Evolutionary conservation across 2,888 invertebrate genomes (phyloP).

Genomic region (Asteroscopus sphinx): DNA sequence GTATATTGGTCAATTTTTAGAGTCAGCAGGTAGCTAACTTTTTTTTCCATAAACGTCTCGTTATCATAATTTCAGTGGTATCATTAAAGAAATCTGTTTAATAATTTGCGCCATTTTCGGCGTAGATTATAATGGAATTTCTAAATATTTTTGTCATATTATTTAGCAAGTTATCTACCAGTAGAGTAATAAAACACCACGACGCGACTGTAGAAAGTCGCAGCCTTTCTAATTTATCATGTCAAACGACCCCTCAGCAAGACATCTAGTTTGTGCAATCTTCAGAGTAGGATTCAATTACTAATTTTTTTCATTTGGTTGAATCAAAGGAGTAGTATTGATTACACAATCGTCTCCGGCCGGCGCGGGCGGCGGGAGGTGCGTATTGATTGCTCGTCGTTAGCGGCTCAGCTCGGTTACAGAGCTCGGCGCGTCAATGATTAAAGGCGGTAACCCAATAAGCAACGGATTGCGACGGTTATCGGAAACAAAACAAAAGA

Average conservation of each 20-base stretch:
- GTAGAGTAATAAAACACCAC: slow-evolving; percentile 13
- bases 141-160: slow-evolving; percentile 11
- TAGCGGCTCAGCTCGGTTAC: slow-evolving; percentile 67
- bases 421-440: slow-evolving; percentile 74
- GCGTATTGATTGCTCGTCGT: slow-evolving; percentile 76
- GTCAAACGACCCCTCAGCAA: slow-evolving; percentile 43
- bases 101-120: slow-evolving; percentile 6
- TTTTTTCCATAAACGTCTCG: background rate
- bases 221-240: slow-evolving; percentile 21
- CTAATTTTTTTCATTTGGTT: slow-evolving; percentile 72
- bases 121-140: slow-evolving; percentile 6
- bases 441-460: slow-evolving; percentile 87
- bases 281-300: slow-evolving; percentile 71
- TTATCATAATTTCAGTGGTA: background rate
- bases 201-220: slow-evolving; percentile 5
- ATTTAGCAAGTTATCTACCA: slow-evolving; percentile 1
- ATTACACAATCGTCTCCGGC: slow-evolving; percentile 72
- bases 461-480: slow-evolving; percentile 75
- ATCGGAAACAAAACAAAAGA: slow-evolving; percentile 82
- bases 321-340: slow-evolving; percentile 84
- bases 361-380: slow-evolving; percentile 39
- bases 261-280: slow-evolving; percentile 44
- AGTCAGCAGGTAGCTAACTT: background rate
- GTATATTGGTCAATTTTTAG: too few relatives aligned
- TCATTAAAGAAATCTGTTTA: slow-evolving; percentile 5